Percentiles rank a stretch among this genome's conserved stretches.
Evolutionary conservation across 2,888 invertebrate species (phyloP).

Genomic region (Drosophila subquinaria): DNA sequence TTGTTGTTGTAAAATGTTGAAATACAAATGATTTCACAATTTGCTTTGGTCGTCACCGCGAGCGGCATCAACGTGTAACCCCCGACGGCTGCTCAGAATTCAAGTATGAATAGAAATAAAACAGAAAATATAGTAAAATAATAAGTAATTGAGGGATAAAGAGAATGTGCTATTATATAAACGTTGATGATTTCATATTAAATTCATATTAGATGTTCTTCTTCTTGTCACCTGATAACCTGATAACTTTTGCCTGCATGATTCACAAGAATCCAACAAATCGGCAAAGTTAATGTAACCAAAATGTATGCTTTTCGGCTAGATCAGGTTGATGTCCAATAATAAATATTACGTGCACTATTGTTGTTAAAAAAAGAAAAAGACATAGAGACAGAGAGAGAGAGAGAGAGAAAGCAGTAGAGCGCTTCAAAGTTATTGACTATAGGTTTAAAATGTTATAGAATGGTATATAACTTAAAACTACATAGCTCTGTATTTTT

Average conservation of each 20-base stretch:
- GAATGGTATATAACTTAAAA: too few relatives aligned
- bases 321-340: conserved; percentile 59
- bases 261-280: conserved; percentile 55
- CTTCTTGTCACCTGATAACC: conserved; percentile 53
- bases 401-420: neutral
- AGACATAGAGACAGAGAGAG: neutral
- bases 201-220: conserved; percentile 70
- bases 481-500: too few relatives aligned
- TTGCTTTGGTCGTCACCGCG: conserved; percentile 52
- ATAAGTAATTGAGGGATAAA: neutral
- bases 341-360: conserved; percentile 58
- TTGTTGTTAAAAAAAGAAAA: neutral
- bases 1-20: conserved; percentile 64
- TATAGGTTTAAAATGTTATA: too few relatives aligned
- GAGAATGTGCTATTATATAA: neutral
- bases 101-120: conserved; percentile 18
- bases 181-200: conserved; percentile 68
- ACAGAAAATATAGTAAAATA: conserved; percentile 13
- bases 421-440: too few relatives aligned
- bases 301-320: conserved; percentile 14
- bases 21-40: conserved; percentile 81
- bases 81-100: conserved; percentile 6
- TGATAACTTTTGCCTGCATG: conserved; percentile 53
- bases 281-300: conserved; percentile 67
- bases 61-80: conserved; percentile 24